phyloP scores from a whole-genome alignment of 2,113 vertebrate genomes.

The Eulacestoma nigropectus region DNA sequence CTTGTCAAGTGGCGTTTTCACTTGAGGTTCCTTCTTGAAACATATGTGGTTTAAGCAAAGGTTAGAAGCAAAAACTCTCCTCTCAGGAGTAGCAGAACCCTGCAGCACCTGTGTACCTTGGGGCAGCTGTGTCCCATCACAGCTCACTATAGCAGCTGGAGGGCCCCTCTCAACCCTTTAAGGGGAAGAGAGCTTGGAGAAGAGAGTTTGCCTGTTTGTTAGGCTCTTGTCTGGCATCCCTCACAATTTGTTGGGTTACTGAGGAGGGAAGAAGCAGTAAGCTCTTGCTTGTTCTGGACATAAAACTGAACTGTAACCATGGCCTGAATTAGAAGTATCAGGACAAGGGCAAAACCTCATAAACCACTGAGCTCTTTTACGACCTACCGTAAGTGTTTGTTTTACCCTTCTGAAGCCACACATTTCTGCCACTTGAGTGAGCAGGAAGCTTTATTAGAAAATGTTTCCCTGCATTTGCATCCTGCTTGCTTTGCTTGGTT shows the following conservation, averaged over 20 bases:
- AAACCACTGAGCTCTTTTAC: neutral
- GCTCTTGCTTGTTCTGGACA: neutral
- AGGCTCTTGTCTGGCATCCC: neutral
- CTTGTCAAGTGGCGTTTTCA: neutral
- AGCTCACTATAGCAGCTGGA: neutral
- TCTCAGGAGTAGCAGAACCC: neutral
- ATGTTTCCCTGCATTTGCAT: neutral
- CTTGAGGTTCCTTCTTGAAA: neutral
- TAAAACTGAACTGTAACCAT: neutral
- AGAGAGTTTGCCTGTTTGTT: neutral
- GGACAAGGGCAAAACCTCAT: neutral
- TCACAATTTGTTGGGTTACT: neutral
- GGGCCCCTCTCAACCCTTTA: fast-evolving
- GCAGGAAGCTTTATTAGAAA: neutral
- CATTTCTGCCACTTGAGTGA: neutral
- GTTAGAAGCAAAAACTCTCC: neutral
- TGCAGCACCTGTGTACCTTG: neutral
- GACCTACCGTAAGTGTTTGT: neutral
- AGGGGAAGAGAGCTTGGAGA: neutral
- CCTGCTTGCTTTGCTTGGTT: neutral
- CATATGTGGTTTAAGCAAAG: neutral
- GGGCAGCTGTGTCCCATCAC: neutral
- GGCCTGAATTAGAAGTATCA: neutral
- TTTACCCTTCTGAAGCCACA: neutral
- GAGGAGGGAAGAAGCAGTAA: neutral